Evolutionary conservation across 2,113 vertebrate genomes (phyloP).

Genomic region (Loxodonta africana): DNA sequence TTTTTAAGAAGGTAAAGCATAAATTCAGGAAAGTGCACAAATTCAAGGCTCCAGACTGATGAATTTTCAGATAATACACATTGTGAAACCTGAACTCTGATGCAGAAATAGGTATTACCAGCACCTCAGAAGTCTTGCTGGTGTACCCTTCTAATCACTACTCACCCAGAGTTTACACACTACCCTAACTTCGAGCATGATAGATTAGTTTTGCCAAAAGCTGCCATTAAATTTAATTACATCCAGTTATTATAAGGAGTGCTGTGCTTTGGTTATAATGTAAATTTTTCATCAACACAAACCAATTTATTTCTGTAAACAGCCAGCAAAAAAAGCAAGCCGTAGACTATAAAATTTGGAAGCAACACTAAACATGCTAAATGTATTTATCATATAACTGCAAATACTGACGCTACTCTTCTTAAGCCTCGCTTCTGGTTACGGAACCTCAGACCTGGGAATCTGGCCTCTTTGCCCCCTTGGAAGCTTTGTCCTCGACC

Average conservation of each 20-base stretch:
- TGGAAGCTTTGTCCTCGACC: neutral
- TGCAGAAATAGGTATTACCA: neutral
- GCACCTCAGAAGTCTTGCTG: neutral
- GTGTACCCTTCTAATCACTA: neutral
- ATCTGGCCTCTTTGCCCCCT: neutral
- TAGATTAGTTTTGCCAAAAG: neutral
- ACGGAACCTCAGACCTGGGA: constrained; percentile 16
- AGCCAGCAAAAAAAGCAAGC: neutral
- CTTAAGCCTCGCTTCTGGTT: neutral
- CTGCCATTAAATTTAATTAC: neutral
- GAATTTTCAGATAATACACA: neutral
- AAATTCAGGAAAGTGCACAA: neutral
- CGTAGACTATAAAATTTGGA: neutral
- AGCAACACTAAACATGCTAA: neutral
- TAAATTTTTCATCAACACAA: neutral
- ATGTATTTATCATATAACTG: neutral
- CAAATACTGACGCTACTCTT: neutral
- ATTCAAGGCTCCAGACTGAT: neutral
- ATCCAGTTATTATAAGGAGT: neutral
- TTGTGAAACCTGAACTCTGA: neutral
- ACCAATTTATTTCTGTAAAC: neutral
- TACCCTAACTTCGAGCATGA: neutral
- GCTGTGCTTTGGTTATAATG: neutral
- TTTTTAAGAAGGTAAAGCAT: neutral
- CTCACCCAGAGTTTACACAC: neutral